phyloP scores from a whole-genome alignment of 2,888 invertebrate genomes.

The Stegana nigrithorax region DNA sequence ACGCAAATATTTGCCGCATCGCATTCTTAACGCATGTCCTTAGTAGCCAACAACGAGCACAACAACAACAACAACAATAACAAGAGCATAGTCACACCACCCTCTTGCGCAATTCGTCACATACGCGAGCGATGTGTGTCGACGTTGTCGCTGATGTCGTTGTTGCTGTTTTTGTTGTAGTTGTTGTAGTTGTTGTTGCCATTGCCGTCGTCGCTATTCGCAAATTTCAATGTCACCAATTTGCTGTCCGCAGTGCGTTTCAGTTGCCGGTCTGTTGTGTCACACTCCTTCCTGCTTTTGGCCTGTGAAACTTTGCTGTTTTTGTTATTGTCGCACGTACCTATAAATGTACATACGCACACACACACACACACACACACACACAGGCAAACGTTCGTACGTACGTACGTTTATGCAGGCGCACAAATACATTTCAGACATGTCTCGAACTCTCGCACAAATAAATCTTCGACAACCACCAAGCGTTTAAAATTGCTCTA shows the following conservation, averaged over 20 bases:
- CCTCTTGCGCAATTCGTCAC: too few species aligned
- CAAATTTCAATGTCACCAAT: conserved; percentile 60
- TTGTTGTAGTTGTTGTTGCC: conserved; percentile 15
- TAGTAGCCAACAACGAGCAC: too few species aligned
- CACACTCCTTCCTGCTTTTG: too few species aligned
- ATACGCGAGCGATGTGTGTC: too few species aligned
- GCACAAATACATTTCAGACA: background rate
- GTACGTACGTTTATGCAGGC: conserved; percentile 3
- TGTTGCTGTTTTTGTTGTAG: conserved; percentile 16
- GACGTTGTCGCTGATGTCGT: conserved; percentile 1
- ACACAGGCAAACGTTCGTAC: conserved; percentile 18
- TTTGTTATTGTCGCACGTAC: conserved; percentile 22
- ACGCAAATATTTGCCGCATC: too few species aligned
- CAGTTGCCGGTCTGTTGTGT: conserved; percentile 25
- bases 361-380: conserved; percentile 32
- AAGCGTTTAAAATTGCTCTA: conserved; percentile 50
- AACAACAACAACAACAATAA: too few species aligned
- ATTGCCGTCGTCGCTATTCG: conserved; percentile 29
- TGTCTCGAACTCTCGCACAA: too few species aligned
- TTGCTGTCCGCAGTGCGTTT: too few species aligned
- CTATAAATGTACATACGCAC: conserved; percentile 53
- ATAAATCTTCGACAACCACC: too few species aligned
- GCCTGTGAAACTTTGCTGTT: too few species aligned
- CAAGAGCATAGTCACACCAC: too few species aligned
- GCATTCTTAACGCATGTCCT: too few species aligned